Percentiles rank a stretch among this genome's conserved stretches.
Evolutionary conservation across 2,888 invertebrate species (phyloP).

Genomic region (Blastobasis lacticolella): DNA sequence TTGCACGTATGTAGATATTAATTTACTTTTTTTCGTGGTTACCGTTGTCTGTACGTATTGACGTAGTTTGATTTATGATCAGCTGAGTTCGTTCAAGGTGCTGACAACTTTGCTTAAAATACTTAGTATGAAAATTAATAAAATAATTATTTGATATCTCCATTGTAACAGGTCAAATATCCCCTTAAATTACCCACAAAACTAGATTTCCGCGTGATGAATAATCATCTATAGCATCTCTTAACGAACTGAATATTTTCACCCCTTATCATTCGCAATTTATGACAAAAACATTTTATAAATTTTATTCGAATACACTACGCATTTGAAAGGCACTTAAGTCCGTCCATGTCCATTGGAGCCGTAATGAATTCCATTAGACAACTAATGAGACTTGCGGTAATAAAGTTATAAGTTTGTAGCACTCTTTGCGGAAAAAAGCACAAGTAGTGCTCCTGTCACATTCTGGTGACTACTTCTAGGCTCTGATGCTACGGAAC

Average conservation of each 20-base stretch:
- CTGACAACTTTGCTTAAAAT: no score
- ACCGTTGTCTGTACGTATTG: not conserved
- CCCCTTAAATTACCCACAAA: no score
- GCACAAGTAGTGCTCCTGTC: slow-evolving; percentile 36
- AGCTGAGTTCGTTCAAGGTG: no score
- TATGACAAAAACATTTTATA: no score
- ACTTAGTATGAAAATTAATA: not conserved
- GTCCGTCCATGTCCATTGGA: not conserved
- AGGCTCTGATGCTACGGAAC: slow-evolving; percentile 47
- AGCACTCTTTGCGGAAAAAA: slow-evolving; percentile 34
- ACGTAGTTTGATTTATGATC: no score
- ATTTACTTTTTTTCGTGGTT: not conserved
- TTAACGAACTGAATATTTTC: no score
- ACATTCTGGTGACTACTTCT: slow-evolving; percentile 43
- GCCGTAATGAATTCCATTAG: slow-evolving; percentile 1
- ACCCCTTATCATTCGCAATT: no score
- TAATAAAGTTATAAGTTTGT: slow-evolving; percentile 43
- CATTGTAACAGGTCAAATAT: not conserved
- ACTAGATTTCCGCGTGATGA: no score
- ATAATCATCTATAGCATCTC: no score
- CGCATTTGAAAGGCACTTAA: slow-evolving; percentile 1
- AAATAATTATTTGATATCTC: not conserved
- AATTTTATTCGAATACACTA: no score
- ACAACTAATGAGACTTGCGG: slow-evolving; percentile 28
- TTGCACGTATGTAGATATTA: slow-evolving; percentile 2